Evolutionary conservation across 64 coral and sea anemone genomes (phyloP).

Genomic region (Montipora cactus): DNA sequence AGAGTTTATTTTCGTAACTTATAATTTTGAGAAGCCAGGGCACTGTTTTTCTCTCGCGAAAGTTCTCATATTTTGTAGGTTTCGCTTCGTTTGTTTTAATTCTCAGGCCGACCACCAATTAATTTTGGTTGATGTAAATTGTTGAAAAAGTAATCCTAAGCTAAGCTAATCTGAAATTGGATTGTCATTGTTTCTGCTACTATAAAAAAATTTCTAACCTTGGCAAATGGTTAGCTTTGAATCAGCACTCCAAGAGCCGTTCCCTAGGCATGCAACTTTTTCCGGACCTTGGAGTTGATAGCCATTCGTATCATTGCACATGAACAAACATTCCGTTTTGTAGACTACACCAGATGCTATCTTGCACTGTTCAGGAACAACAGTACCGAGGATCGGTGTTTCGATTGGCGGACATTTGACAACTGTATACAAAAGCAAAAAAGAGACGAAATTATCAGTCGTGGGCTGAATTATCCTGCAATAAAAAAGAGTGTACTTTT

Average conservation of each 20-base stretch:
- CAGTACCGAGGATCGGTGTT: not conserved
- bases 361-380: conserved; percentile 3
- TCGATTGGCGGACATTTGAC: conserved; percentile 23
- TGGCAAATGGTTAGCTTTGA: not conserved
- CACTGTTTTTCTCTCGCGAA: too few relatives aligned
- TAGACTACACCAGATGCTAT: conserved; percentile 28
- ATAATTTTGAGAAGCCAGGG: too few relatives aligned
- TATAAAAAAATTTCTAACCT: conserved; percentile 6
- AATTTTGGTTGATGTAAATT: not conserved
- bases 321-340: conserved; percentile 51
- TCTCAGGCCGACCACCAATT: too few relatives aligned
- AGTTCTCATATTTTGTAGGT: too few relatives aligned
- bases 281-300: conserved; percentile 19
- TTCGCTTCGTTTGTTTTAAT: too few relatives aligned
- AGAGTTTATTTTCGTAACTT: too few relatives aligned
- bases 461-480: too few relatives aligned
- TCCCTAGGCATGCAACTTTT: conserved; percentile 12
- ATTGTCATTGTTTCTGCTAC: too few relatives aligned
- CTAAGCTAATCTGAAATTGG: too few relatives aligned
- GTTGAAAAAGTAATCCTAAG: not conserved
- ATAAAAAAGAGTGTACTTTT: too few relatives aligned
- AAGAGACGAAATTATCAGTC: too few relatives aligned
- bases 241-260: conserved; percentile 57
- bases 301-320: conserved; percentile 32
- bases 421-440: not conserved